Evolutionary conservation across 2,888 invertebrate species (phyloP).

Genomic region (Onchidella celtica): DNA sequence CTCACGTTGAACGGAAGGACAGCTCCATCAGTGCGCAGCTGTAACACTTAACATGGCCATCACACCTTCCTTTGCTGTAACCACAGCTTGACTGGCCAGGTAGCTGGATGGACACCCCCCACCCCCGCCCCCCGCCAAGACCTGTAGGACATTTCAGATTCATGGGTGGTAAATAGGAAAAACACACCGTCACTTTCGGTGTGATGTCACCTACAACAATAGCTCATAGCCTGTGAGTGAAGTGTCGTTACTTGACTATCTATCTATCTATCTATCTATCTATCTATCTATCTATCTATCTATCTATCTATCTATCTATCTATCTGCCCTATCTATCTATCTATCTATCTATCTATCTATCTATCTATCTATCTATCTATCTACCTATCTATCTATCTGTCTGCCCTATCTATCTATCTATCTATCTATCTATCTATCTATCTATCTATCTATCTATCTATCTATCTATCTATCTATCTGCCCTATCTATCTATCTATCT

Average conservation of each 20-base stretch:
- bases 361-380: background rate
- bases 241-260: background rate
- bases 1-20: too few species aligned
- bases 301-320: background rate
- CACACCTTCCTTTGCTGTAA: too few species aligned
- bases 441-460: background rate
- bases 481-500: background rate
- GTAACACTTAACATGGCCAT: too few species aligned
- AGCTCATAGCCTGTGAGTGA: background rate
- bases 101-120: too few species aligned
- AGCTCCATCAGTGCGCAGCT: too few species aligned
- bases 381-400: too few species aligned
- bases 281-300: background rate
- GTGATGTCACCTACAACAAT: background rate
- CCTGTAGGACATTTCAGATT: too few species aligned
- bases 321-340: slow-evolving; percentile 2
- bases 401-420: slow-evolving; percentile 4
- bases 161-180: too few species aligned
- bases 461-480: background rate
- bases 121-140: too few species aligned
- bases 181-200: background rate
- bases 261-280: background rate
- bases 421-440: slow-evolving; percentile 3
- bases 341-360: background rate
- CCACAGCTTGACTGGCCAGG: too few species aligned